Percentiles rank a stretch among this genome's conserved stretches.
Evolutionary conservation across 2,113 vertebrate species (phyloP).

Genomic region (Cathartes aura): DNA sequence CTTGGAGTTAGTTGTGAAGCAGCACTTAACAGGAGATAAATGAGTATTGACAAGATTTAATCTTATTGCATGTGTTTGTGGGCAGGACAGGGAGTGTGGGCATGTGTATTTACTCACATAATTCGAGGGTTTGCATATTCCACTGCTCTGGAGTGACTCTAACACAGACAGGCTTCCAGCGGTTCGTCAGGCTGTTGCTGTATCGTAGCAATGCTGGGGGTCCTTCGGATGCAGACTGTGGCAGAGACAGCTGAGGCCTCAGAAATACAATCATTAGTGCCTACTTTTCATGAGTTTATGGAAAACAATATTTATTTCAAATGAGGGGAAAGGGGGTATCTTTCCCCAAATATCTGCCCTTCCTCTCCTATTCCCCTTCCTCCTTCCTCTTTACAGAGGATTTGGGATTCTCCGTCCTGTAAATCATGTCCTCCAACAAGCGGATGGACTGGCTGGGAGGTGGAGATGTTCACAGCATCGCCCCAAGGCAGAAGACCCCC

Average conservation of each 20-base stretch:
- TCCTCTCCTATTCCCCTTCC: not conserved
- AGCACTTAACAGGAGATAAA: not conserved
- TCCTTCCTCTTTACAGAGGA: not conserved
- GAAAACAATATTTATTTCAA: not conserved
- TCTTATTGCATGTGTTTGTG: not conserved
- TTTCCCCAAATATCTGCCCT: not conserved
- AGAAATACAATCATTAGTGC: not conserved
- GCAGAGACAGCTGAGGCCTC: not conserved
- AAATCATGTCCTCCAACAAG: not conserved
- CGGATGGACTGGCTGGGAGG: not conserved
- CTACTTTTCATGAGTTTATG: not conserved
- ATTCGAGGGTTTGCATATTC: not conserved
- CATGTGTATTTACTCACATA: not conserved
- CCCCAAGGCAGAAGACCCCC: not conserved
- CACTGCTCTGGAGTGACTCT: not conserved
- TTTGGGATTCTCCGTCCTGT: not conserved
- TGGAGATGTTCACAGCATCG: not conserved
- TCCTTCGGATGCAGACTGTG: not conserved
- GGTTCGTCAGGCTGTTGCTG: not conserved
- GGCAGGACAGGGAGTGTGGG: not conserved
- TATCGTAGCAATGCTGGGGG: fast-evolving
- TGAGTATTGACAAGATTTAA: not conserved
- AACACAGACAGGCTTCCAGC: not conserved
- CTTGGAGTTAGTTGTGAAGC: not conserved
- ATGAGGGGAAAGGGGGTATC: not conserved